These are phyloP conservation scores for Acanthoscelides obtectus DNA, from an alignment of 2,888 invertebrate species.

Conservation along the genomic window DNA sequence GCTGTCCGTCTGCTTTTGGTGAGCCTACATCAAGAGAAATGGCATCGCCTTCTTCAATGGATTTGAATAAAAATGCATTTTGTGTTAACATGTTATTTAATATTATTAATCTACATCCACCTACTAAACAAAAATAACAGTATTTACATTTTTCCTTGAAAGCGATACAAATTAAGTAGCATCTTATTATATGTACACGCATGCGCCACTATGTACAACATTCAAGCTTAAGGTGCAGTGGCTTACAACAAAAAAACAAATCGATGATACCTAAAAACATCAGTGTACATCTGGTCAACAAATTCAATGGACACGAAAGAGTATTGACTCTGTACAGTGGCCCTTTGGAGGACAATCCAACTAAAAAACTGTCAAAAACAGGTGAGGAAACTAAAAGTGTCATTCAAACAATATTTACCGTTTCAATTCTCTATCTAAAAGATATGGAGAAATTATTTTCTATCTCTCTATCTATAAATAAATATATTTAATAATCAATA, in stretches of 20 bases:
- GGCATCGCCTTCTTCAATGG: too few relatives aligned
- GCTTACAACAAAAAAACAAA: neutral
- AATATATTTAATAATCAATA: too few relatives aligned
- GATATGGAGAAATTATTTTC: too few relatives aligned
- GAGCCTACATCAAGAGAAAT: too few relatives aligned
- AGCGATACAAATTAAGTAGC: constrained; percentile 19
- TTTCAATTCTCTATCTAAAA: too few relatives aligned
- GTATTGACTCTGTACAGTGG: too few relatives aligned
- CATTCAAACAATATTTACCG: too few relatives aligned
- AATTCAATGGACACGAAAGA: neutral
- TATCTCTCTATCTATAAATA: too few relatives aligned
- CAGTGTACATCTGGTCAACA: neutral
- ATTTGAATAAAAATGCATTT: neutral
- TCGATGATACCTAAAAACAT: neutral
- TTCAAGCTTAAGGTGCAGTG: neutral
- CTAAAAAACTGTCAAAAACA: too few relatives aligned
- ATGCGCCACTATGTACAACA: neutral
- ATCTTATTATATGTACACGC: neutral
- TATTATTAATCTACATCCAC: constrained; percentile 22
- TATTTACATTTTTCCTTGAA: constrained; percentile 20
- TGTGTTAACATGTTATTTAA: constrained; percentile 1
- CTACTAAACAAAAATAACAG: constrained; percentile 23
- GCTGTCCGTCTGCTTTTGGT: too few relatives aligned
- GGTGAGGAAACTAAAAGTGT: too few relatives aligned
- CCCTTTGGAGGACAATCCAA: too few relatives aligned